phyloP scores from a whole-genome alignment of 2,888 invertebrate genomes.

The Gymnocheta viridis region DNA sequence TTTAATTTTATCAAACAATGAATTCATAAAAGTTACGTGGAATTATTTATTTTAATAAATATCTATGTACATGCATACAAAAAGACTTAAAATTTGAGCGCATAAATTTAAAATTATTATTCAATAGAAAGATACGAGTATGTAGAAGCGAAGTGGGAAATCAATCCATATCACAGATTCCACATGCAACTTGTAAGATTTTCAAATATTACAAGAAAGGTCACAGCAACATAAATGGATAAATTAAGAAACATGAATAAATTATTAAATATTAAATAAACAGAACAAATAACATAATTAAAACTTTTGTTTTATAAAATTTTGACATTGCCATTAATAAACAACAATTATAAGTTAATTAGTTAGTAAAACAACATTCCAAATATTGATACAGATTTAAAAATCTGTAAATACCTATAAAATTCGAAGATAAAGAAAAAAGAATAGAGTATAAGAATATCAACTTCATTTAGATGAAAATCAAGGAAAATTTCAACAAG shows the following conservation, averaged over 20 bases:
- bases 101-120: conserved; percentile 53
- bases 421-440: background rate
- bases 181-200: background rate
- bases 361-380: too few relatives aligned
- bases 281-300: background rate
- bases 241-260: background rate
- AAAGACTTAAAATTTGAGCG: conserved; percentile 13
- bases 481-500: too few relatives aligned
- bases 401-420: background rate
- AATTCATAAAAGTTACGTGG: conserved; percentile 45
- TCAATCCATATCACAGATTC: background rate
- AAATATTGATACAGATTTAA: background rate
- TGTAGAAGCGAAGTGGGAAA: background rate
- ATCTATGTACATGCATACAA: too few relatives aligned
- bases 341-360: conserved; percentile 15
- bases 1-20: conserved; percentile 14
- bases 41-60: conserved; percentile 9
- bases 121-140: conserved; percentile 15
- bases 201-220: background rate
- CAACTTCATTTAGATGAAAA: background rate
- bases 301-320: conserved; percentile 3
- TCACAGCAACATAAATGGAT: background rate
- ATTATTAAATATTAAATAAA: conserved; percentile 9
- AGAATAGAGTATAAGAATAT: background rate
- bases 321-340: conserved; percentile 27